Evolutionary conservation across 2,797 vertebrate genomes (phyloP), one percentile per base, ranked within the genome.

Genomic region (Gallinago solitaria): DNA sequence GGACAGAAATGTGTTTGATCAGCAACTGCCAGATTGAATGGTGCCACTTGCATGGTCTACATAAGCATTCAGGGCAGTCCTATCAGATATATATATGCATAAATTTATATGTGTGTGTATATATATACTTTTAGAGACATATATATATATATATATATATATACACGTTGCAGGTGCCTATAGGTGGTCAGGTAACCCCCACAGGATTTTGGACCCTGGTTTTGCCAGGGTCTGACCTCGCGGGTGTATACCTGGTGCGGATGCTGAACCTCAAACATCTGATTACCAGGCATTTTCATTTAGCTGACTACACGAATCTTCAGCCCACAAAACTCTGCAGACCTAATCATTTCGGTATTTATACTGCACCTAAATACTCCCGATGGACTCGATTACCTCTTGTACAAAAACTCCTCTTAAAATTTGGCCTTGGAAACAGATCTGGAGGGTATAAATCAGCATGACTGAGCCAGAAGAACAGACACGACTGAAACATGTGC

Each of bases 11-110:
- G 67, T n/a, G 21, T 25, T 43, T 57, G 27, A 23, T 15, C 48
- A 27, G 57, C 27, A 24, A 48, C 33, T 59, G 76, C 15, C 60
- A 63, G 65, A 37, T 11, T 0, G 2, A 41, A 33, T 2, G 20
- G n/a, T 28, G 45, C 48, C 59, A 24, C 17, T 6, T 16, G 27
- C 78, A 39, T 2, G 7, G n/a, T 27, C 23, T 9, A 33, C 6
- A 3, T 1, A 2, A 35, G 23, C 2, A 0, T 18, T 37, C 0
- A 0, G 56, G 30, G 20, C 1, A 0, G 37, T 39, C 17, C 8
- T 3, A 15, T 8, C n/a, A 33, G 6, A 9, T 3, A 5, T 2
- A 23, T 43, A 43, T 43, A 43, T 9, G 16, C 43, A 43, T 17
- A 18, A 17, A 43, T 43, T 8, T 3, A 5, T 2, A 13, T 33